phyloP scores from a whole-genome alignment of 2,113 vertebrate genomes.

The Ancistrus triradiatus region DNA sequence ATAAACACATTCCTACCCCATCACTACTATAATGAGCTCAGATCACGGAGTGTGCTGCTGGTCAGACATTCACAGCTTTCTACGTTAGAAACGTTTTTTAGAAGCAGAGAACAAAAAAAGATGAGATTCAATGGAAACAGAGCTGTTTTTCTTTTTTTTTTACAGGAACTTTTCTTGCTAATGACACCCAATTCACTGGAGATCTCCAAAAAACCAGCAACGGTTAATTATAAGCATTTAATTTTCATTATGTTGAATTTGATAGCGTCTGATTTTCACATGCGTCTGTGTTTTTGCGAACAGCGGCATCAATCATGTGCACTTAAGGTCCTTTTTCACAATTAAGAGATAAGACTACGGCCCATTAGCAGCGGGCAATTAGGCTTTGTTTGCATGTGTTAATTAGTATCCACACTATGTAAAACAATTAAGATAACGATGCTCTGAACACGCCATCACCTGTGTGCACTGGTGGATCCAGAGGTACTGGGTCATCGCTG shows the following conservation, averaged over 20 bases:
- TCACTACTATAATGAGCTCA: too few species aligned
- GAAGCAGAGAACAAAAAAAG: too few species aligned
- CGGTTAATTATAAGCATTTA: constrained; percentile 26
- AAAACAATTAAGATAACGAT: constrained; percentile 89
- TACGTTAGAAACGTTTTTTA: too few species aligned
- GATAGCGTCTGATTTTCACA: constrained; percentile 4
- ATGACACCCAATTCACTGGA: constrained; percentile 6
- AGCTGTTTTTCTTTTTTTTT: too few species aligned
- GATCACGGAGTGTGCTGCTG: too few species aligned
- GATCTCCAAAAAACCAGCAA: too few species aligned
- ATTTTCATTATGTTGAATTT: constrained; percentile 18
- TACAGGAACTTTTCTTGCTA: constrained; percentile 3
- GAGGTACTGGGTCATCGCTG: neutral
- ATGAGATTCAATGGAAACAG: too few species aligned
- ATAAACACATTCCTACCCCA: too few species aligned
- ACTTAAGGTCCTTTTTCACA: constrained; percentile 55
- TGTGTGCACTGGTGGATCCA: constrained; percentile 68
- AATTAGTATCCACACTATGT: constrained; percentile 87
- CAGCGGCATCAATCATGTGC: constrained; percentile 51
- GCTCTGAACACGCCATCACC: constrained; percentile 85
- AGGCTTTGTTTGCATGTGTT: constrained; percentile 90
- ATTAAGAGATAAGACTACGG: constrained; percentile 48
- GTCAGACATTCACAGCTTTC: too few species aligned
- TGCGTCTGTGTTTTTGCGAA: constrained; percentile 20
- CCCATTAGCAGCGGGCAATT: constrained; percentile 86